Evolutionary conservation across 2,797 vertebrate species (phyloP).

Genomic region (Octomys mimax): DNA sequence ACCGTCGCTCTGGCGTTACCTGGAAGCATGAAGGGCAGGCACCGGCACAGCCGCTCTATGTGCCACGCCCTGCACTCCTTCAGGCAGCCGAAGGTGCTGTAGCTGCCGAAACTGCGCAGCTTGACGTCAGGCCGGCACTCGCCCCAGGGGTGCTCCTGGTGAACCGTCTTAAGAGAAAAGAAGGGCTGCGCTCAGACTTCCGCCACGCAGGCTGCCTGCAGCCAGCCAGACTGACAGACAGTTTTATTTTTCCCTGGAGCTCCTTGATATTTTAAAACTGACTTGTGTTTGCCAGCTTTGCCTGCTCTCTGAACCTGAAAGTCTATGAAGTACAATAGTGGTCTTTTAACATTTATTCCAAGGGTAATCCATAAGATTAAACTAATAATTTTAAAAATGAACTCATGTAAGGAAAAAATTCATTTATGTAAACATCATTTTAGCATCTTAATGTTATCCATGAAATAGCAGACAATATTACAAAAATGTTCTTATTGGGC

Average conservation of each 20-base stretch:
- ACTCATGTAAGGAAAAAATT: conserved; percentile 11
- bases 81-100: conserved; percentile 89
- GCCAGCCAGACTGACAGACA: background rate
- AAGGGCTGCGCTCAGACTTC: background rate
- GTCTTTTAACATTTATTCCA: background rate
- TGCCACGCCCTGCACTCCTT: conserved; percentile 89
- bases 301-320: background rate
- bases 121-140: conserved; percentile 88
- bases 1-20: conserved; percentile 80
- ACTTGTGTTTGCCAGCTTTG: background rate
- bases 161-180: conserved; percentile 86
- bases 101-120: conserved; percentile 84
- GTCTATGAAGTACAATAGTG: background rate
- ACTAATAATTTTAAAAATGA: background rate
- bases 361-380: background rate
- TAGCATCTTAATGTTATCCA: background rate
- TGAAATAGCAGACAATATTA: conserved; percentile 1
- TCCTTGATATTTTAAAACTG: background rate
- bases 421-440: background rate
- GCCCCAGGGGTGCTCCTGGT: conserved; percentile 91
- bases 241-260: background rate
- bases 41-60: conserved; percentile 87
- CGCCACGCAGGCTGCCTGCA: background rate
- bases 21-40: conserved; percentile 89
- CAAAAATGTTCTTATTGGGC: background rate